Percentiles rank a stretch among this genome's conserved stretches.
Evolutionary conservation across 1,140 invertebrate species (phyloP).

Genomic region (Eufriesea mexicana): DNA sequence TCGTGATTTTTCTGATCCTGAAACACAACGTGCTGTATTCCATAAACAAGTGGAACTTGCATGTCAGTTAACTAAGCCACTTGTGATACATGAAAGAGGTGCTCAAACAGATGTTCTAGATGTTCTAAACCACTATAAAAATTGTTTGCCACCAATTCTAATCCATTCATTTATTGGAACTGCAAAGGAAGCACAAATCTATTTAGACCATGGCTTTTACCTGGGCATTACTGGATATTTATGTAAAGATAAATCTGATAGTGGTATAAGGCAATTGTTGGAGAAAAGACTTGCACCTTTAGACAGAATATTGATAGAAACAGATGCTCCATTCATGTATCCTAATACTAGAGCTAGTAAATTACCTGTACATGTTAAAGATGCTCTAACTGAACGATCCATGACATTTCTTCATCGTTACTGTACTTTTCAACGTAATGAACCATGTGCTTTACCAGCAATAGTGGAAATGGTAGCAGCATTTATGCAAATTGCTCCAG

Average conservation of each 20-base stretch:
- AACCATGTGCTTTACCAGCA: constrained; percentile 95
- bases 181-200: constrained; percentile 90
- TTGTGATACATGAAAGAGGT: constrained; percentile 95
- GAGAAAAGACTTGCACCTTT: constrained; percentile 91
- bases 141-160: constrained; percentile 89
- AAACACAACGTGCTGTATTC: constrained; percentile 93
- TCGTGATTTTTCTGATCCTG: constrained; percentile 95
- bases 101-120: constrained; percentile 91
- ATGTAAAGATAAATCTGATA: constrained; percentile 97
- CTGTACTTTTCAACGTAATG: constrained; percentile 97
- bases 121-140: constrained; percentile 83
- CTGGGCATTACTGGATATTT: constrained; percentile 93
- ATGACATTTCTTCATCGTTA: constrained; percentile 88
- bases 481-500: constrained; percentile 92
- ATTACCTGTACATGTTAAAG: constrained; percentile 92
- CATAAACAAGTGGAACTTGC: constrained; percentile 95
- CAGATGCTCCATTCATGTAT: constrained; percentile 97
- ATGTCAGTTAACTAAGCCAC: constrained; percentile 92
- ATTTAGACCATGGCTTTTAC: constrained; percentile 94
- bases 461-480: constrained; percentile 97
- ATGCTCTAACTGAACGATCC: constrained; percentile 93
- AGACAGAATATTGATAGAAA: constrained; percentile 93
- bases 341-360: constrained; percentile 97
- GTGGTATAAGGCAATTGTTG: constrained; percentile 92
- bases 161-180: constrained; percentile 97